phyloP scores from a whole-genome alignment of 2,797 vertebrate species.

The Mycteria americana region DNA sequence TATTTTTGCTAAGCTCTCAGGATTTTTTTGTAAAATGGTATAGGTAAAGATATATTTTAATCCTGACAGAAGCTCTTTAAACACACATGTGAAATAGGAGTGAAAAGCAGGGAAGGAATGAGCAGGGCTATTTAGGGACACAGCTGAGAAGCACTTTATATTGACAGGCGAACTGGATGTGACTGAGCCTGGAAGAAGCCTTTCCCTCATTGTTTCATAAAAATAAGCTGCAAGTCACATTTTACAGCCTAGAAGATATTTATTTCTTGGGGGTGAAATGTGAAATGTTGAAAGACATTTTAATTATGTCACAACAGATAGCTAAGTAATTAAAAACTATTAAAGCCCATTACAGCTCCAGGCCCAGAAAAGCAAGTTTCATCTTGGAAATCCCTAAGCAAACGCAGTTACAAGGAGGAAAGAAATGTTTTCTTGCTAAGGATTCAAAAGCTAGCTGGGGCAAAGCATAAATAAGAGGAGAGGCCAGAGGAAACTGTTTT shows the following conservation, averaged over 20 bases:
- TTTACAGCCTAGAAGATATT: slow-evolving; percentile 10
- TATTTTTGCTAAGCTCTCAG: neutral
- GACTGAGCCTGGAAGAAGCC: slow-evolving; percentile 5
- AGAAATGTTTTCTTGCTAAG: neutral
- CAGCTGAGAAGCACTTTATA: neutral
- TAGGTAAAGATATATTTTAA: slow-evolving; percentile 43
- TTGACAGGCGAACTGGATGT: neutral
- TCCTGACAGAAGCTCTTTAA: slow-evolving; percentile 26
- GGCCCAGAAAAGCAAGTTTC: neutral
- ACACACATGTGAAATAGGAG: slow-evolving; percentile 18
- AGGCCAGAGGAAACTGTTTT: neutral
- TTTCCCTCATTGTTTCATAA: neutral
- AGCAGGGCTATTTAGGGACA: slow-evolving; percentile 49
- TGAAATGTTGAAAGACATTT: neutral
- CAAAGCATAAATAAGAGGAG: neutral
- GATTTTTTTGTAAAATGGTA: neutral
- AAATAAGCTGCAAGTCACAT: slow-evolving; percentile 4
- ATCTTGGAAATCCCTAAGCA: neutral
- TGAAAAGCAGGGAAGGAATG: neutral
- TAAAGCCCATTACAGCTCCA: neutral
- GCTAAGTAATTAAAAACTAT: slow-evolving; percentile 30
- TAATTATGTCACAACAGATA: slow-evolving; percentile 32
- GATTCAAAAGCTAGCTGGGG: neutral
- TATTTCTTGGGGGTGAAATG: slow-evolving; percentile 2
- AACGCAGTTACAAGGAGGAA: neutral